Evolutionary conservation across 2,797 vertebrate genomes (phyloP), one percentile per base, ranked within the genome.

Genomic region (Ctenochaetus hawaiiensis): DNA sequence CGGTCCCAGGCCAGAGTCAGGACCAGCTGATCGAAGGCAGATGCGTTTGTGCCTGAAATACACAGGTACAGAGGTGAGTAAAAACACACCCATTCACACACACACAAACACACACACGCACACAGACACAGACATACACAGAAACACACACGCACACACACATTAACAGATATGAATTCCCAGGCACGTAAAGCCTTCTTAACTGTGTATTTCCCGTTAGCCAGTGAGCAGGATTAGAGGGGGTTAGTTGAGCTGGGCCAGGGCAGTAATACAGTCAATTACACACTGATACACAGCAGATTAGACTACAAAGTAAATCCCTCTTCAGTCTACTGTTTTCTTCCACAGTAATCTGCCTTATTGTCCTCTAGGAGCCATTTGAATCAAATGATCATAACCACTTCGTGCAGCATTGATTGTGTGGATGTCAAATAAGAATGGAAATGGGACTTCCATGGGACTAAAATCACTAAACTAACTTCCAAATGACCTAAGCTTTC

Each of bases 1-100:
- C 98, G 95, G 93, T 99, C 96, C 98, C 98, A 99, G 3, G 98
- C 98, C 91, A 99, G 93, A 20, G 98, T 99, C 90, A 99, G 96
- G 85, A 98, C 96, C 81, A 99, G 96, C 88, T 99, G 98, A 94
- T 99, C 97, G 91, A 99, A 98, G 34, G 97, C 96, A 93, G 98
- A 97, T 1, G 95, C 96, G 73, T 99, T 98, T 49, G 98, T 99
- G 87, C 98, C 98, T 99, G 91, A 77, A 93, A 88, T 13, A 76
- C 45, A 87, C 2, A 84, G 14, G 41, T 60, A 67, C 8, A 77
- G 41, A 2, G 12, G 39, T 20, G 34, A 69, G 41, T 78, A 37
- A 72, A 71, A 22, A 69, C 51, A 44, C 13, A 64, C 23, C 49
- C 2, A 62, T 30, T 23, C n/a, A 52, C 26, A 58, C 48, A 56